phyloP scores from a whole-genome alignment of 1,140 invertebrate species.

The Sitobion miscanthi region DNA sequence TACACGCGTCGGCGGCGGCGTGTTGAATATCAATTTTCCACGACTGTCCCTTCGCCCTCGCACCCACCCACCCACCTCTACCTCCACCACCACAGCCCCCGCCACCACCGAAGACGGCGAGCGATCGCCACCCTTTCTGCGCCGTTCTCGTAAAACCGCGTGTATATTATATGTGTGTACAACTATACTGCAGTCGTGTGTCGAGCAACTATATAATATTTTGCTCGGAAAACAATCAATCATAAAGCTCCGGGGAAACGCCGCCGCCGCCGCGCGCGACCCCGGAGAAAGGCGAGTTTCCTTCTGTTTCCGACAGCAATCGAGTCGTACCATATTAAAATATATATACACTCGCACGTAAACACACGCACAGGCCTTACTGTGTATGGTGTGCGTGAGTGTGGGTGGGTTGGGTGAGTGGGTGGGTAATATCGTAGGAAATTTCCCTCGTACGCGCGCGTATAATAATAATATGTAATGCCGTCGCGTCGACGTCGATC shows the following conservation, averaged over 20 bases:
- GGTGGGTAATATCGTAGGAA: not conserved
- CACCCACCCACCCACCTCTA: not conserved
- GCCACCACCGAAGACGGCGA: not conserved
- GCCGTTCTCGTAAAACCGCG: not conserved
- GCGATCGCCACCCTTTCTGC: not conserved
- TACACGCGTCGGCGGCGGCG: slow-evolving; percentile 20
- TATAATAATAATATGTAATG: not conserved
- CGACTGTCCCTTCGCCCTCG: not conserved
- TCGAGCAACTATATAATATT: not conserved
- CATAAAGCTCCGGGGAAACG: slow-evolving; percentile 54
- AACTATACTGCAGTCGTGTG: not conserved
- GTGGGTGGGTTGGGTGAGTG: not conserved
- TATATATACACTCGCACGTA: not conserved
- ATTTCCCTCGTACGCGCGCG: not conserved
- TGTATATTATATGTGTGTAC: not conserved
- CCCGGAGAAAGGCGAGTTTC: slow-evolving; percentile 42
- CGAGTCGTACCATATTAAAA: slow-evolving; percentile 25
- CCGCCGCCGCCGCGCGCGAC: not conserved
- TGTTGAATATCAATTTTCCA: slow-evolving; percentile 52
- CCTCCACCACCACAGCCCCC: no score
- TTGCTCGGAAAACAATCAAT: slow-evolving; percentile 49
- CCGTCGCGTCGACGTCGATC: not conserved
- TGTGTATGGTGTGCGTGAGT: not conserved
- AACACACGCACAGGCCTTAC: not conserved
- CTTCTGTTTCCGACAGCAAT: slow-evolving; percentile 56